Base-by-base conservation (phyloP, 1,140 invertebrate genomes). In the Rhopalosiphum maidis region DNA sequence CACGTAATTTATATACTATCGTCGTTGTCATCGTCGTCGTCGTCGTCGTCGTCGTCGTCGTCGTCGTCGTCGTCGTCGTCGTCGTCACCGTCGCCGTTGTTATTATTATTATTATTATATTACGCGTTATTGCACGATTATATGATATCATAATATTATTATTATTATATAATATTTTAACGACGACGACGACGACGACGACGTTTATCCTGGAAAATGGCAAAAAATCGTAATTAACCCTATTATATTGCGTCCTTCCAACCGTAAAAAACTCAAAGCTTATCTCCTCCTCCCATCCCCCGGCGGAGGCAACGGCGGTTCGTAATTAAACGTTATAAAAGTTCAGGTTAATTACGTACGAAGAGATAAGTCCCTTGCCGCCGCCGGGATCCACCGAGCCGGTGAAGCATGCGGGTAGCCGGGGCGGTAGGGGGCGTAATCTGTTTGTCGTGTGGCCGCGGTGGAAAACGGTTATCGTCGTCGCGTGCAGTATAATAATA, bases 321-420 rank as follows among this genome's bases (percentile, higher is more conserved):
- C 91, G 91, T 93, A 93, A 93, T 93, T 93, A 93, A 93, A 93
- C 91, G 82, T 93, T 93, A 93, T 93, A 93, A 93, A 93, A 93
- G 91, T 93, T 93, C 91, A 93, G 91, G 91, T 93, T 93, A 93
- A 93, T 93, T 93, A 93, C 82, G 91, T 86, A 93, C 68, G 91
- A 93, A 93, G 55, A 93, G 91, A 93, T 93, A 93, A 93, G 82
- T 83, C 91, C 43, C 37, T 37, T 22, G 46, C 35, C 21, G 35
- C 22, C 77, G 35, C 21, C n/a, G 21, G 77, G 77, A 83, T 83
- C 9, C 9, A 46, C 41, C 25, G 23, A 21, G 9, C 41, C 4
- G 90, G 55, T 0, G 35, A 37, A 22, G 60, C 25, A 22, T 21
- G 23, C 9, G 43, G 25, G 11, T 30, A 22, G 7, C 9, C 35